phyloP scores from a whole-genome alignment of 2,797 vertebrate genomes.

The Enoplosus armatus region DNA sequence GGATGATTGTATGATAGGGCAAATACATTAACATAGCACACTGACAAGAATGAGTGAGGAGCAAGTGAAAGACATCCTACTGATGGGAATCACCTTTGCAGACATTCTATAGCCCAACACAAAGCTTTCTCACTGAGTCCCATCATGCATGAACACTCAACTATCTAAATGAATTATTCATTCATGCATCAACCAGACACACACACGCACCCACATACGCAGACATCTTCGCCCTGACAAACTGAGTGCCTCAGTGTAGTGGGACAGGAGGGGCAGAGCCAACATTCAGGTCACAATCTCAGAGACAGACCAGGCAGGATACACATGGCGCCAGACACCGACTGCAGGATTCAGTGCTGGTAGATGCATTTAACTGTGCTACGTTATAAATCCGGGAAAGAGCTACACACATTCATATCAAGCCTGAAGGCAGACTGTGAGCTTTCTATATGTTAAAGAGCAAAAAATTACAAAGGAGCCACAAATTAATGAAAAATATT shows the following conservation, averaged over 20 bases:
- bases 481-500: conserved; percentile 52
- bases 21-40: neutral
- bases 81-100: conserved; percentile 22
- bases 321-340: neutral
- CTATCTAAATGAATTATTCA: conserved; percentile 66
- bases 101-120: conserved; percentile 23
- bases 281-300: conserved; percentile 49
- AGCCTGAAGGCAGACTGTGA: neutral
- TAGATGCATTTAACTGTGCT: neutral
- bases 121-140: conserved; percentile 32
- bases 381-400: conserved; percentile 1
- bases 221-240: conserved; percentile 26
- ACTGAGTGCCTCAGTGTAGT: conserved; percentile 6
- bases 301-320: conserved; percentile 8
- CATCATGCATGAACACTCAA: conserved; percentile 55
- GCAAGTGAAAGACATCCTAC: neutral
- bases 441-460: neutral
- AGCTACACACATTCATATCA: neutral
- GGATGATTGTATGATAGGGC: neutral
- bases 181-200: conserved; percentile 41
- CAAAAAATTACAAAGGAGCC: neutral
- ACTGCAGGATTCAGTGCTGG: conserved; percentile 6
- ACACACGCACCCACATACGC: conserved; percentile 22
- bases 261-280: conserved; percentile 13
- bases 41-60: neutral